Base-by-base conservation (phyloP, 2,797 vertebrate species). In the Hydrocynus forskahlii region DNA sequence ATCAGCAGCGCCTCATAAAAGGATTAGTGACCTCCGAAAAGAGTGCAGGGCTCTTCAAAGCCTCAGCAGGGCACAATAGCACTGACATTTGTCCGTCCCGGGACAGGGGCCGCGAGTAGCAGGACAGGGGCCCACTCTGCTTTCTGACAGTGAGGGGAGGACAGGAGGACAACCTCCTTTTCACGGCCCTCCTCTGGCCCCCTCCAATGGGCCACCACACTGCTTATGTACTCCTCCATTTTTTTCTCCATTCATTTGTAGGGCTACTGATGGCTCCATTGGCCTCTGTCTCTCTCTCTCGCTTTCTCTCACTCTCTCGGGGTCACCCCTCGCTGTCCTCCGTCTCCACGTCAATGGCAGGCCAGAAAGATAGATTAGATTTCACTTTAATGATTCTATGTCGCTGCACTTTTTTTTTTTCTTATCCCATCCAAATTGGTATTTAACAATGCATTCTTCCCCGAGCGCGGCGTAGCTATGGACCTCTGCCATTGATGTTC, bases 31-130 rank as follows among this genome's bases (percentile, higher is more conserved):
- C 86, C 85, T 84, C 90, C 87, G 93, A 96, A 95, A 68, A 95
- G 92, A 94, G 91, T 91, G 84, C 91, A 92, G 92, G 92, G 90
- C 81, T 88, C 95, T 94, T 96, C 94, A 95, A 93, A 96, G 93
- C 89, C 54, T 81, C 87, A 91, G 86, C 84, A 1, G 91, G 91
- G 91, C 89, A 95, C 92, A 94, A 94, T 93, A 93, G 93, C 91
- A 87, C 91, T 96, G 95, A 95, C 95, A 95, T 96, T 95, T 96
- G 93, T 94, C 95, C 94, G 93, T 95, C 94, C 95, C 92, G 55
- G 91, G 94, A 92, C 89, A 87, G 93, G 90, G 86, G 91, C 87
- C 87, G 88, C 91, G 87, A 87, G 83, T 86, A 86, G 75, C 70
- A 23, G 86, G 85, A 85, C 89, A 91, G 85, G 91, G 92, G 91